Evolutionary conservation across 2,888 invertebrate genomes (phyloP), one percentile per base, ranked within the genome.

Genomic region (Harmothoe impar): DNA sequence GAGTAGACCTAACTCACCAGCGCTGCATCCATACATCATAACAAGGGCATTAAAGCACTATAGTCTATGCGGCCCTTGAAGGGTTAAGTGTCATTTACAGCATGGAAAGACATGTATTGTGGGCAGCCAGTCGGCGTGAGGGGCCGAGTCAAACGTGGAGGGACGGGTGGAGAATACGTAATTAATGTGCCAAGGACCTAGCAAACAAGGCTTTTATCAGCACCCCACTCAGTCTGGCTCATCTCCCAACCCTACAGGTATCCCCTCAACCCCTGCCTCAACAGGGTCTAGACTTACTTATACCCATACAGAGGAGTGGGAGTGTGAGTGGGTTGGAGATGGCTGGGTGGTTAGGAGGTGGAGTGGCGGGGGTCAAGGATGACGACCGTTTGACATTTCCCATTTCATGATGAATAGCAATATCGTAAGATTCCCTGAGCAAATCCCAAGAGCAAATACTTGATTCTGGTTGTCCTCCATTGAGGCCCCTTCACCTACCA

Each of bases 61-160:
- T n/a, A n/a, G n/a, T n/a, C 68, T 17, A 15, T 52, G 54, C 68
- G 68, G 31, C 31, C 81, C 33, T 35, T n/a, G n/a, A n/a, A n/a
- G n/a, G 43, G 81, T 51, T n/a, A 84, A 43, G 43, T 84, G 84
- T 33, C 35, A 33, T 84, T 84, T 84, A 23, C 84, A 84, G 84
- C 84, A 33, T 84, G 43, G 35, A 51, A 25, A 51, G 84, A 43
- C 84, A 84, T 29, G 43, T 51, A 33, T 23, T 84, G 84, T 84
- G 10, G 23, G 25, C 10, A 43, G 35, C 33, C 43, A 84, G 84
- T 23, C 43, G 20, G 35, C 43, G 43, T 84, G 43, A 84, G 35
- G 31, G 84, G 35, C 29, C 23, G 84, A 84, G 84, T 84, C 84
- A 84, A 84, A 84, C 84, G 5, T 31, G 35, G 20, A 17, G 51